Conservation (phyloP, 2,797 vertebrate genomes). For the Aeoliscus strigatus region DNA sequence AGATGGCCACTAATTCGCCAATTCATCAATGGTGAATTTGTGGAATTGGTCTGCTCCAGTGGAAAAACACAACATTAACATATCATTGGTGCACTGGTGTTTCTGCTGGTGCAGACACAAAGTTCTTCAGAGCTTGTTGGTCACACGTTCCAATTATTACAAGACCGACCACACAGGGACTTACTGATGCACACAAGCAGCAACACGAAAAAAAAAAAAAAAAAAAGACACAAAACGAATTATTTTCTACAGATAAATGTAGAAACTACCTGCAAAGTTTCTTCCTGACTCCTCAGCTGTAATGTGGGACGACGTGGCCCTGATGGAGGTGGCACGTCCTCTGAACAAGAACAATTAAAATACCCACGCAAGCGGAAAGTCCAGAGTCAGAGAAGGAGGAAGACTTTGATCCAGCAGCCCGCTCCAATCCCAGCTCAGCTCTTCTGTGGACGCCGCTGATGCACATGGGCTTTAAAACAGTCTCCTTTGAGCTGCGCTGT, state of each 20-base stretch:
- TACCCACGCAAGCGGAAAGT: constrained; percentile 64
- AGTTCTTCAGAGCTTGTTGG: no score
- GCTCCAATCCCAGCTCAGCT: constrained; percentile 61
- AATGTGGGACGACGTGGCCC: constrained; percentile 50
- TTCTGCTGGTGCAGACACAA: no score
- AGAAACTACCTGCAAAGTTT: constrained; percentile 31
- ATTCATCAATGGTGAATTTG: constrained; percentile 54
- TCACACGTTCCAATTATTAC: no score
- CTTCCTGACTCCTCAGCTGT: constrained; percentile 42
- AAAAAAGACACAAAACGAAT: no score
- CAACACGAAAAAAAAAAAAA: no score
- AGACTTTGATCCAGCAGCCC: constrained; percentile 61
- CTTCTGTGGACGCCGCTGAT: constrained; percentile 28
- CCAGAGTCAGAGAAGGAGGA: constrained; percentile 44
- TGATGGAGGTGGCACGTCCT: constrained; percentile 64
- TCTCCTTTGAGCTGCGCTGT: constrained; percentile 17
- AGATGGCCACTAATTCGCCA: constrained; percentile 51
- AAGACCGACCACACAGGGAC: no score
- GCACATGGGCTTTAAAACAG: constrained; percentile 18
- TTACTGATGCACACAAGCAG: no score
- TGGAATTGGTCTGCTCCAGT: constrained; percentile 19
- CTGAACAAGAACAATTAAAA: constrained; percentile 68
- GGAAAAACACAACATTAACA: constrained; percentile 36
- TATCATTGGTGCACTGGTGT: constrained; percentile 15
- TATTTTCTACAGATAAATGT: no score